Evolutionary conservation across 1,140 invertebrate genomes (phyloP).

Genomic region (Elymnias hypermnestra): DNA sequence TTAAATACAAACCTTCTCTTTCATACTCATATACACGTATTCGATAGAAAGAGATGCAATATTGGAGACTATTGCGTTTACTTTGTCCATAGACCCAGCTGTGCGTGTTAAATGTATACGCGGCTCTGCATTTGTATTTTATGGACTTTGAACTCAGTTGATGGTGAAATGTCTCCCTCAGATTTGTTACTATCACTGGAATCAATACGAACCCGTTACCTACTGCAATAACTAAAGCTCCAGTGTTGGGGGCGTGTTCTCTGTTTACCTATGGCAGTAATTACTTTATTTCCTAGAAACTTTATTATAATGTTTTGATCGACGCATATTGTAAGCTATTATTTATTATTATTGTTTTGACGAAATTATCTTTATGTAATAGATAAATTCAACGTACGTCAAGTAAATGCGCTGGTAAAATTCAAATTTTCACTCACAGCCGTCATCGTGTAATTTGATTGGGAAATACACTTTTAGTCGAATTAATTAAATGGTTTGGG

Average conservation of each 20-base stretch:
- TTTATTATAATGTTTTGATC: neutral
- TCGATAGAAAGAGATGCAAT: conserved; percentile 61
- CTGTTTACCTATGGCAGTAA: conserved; percentile 25
- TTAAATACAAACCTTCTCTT: conserved; percentile 42
- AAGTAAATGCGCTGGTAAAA: neutral
- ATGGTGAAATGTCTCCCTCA: conserved; percentile 58
- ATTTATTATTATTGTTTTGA: no score
- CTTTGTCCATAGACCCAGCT: conserved; percentile 51
- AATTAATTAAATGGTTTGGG: conserved; percentile 23
- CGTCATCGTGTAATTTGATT: conserved; percentile 22
- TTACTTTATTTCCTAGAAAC: conserved; percentile 15
- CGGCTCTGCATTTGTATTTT: conserved; percentile 46
- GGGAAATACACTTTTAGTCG: conserved; percentile 12
- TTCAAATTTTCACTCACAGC: conserved; percentile 33
- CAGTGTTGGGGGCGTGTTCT: conserved; percentile 31
- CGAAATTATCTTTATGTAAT: no score
- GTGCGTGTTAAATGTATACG: conserved; percentile 49
- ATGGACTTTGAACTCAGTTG: conserved; percentile 68
- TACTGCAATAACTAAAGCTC: conserved; percentile 27
- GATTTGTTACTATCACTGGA: conserved; percentile 43
- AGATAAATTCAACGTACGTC: neutral
- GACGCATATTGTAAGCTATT: neutral
- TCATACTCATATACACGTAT: conserved; percentile 28
- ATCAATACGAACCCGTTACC: conserved; percentile 46
- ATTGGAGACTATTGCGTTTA: conserved; percentile 38